Percentiles rank a stretch among this genome's conserved stretches.
These are phyloP conservation scores for Dryocosmus kuriphilus DNA, from an alignment of 2,888 invertebrate genomes.

Conservation along the genomic window DNA sequence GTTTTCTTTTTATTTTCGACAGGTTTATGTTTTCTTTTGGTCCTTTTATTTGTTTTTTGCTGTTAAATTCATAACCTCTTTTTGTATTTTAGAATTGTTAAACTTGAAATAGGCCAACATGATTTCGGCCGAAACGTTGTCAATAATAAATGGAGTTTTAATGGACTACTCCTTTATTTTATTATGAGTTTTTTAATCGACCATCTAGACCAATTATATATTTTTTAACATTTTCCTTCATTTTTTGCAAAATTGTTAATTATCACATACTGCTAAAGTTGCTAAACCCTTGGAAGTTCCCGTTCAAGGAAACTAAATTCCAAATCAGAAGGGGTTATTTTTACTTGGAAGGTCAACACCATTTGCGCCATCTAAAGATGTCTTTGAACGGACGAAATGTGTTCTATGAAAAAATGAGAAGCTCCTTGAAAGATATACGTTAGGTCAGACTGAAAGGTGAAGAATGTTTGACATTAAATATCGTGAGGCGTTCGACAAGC, in stretches of 20 bases:
- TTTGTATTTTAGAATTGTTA: too few species aligned
- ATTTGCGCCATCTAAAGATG: neutral
- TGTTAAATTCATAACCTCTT: too few species aligned
- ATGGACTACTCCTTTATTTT: too few species aligned
- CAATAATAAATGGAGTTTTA: too few species aligned
- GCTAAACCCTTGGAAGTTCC: neutral
- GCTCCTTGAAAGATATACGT: neutral
- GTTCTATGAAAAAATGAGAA: neutral
- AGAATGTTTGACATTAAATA: slow-evolving; percentile 5
- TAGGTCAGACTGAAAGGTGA: neutral
- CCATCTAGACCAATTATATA: neutral
- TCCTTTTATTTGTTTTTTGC: too few species aligned
- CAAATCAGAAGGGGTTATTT: neutral
- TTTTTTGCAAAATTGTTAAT: too few species aligned
- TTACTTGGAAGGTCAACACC: neutral
- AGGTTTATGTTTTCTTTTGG: too few species aligned
- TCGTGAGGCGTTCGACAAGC: neutral
- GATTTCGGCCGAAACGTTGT: too few species aligned
- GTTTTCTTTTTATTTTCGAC: too few species aligned
- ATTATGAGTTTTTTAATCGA: too few species aligned
- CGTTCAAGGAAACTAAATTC: neutral
- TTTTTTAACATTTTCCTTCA: too few species aligned
- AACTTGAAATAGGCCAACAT: too few species aligned
- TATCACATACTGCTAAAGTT: neutral
- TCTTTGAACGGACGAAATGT: neutral